Base-by-base conservation (phyloP, 2,113 vertebrate genomes). In the Myanophis thanlyinensis region DNA sequence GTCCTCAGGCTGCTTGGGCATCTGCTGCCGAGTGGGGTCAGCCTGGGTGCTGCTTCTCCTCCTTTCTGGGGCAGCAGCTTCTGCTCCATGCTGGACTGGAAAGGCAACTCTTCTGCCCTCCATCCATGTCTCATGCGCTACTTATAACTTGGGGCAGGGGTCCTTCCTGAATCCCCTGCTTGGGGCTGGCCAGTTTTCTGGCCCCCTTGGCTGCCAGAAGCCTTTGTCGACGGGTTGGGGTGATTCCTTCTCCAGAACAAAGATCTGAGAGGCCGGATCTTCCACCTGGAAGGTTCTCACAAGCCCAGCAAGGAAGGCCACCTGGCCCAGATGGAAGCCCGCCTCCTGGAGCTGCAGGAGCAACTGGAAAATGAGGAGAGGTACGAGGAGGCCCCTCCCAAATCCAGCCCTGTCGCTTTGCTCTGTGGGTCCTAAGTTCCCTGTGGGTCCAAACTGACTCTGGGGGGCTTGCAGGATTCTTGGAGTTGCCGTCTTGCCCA, bases 271-370 rank as follows among this genome's bases (percentile, higher is more conserved):
- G 98, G 98, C 95, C 98, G 98, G 96, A 97, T 99, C 95, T 87
- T 98, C 96, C 97, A 99, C 97, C 96, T 99, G 90, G 99, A 99
- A 96, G 97, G 97, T 89, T 99, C 98, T 89, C 98, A 99, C 94
- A 98, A 98, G 94, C 98, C 98, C 94, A 99, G 96, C 96, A 99
- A 99, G 95, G 99, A 99, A 93, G 99, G 98, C 5, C 97, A 98
- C 91, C 98, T 99, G 67, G 94, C 96, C 49, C 99, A 99, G 94
- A 98, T 99, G 98, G 99, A 99, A 97, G 97, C 95, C 86, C 98
- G 98, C 95, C 98, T 99, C 52, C 96, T 98, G 56, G 99, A 99
- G 96, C 98, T 99, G 93, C 99, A 99, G 96, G 98, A 98, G 96
- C 97, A 98, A 13, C 98, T 99, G 80, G 99, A 99, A 95, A 98